Evolutionary conservation across 23 tunicate species (phyloP).

Genomic region (Trididemnum miniatum): DNA sequence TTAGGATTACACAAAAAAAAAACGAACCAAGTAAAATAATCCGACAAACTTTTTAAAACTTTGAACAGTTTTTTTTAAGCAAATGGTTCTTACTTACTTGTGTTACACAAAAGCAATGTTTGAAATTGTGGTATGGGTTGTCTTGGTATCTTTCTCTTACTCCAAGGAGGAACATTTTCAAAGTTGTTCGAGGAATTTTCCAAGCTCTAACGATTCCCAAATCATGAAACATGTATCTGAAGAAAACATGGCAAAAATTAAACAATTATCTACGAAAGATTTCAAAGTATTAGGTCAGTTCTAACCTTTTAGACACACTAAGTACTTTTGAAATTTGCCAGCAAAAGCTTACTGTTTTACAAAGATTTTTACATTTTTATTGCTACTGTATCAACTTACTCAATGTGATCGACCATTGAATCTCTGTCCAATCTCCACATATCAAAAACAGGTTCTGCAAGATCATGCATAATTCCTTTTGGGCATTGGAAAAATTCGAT

Average conservation of each 20-base stretch:
- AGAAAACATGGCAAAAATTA: too few species aligned
- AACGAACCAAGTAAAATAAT: too few species aligned
- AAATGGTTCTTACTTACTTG: conserved; percentile 51
- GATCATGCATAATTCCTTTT: conserved; percentile 46
- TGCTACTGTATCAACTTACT: too few species aligned
- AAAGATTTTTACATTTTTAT: too few species aligned
- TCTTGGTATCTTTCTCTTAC: conserved; percentile 87
- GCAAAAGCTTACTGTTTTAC: too few species aligned
- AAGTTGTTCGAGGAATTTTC: conserved; percentile 78
- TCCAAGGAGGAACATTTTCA: conserved; percentile 82
- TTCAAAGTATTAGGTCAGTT: too few species aligned
- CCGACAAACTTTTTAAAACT: neutral
- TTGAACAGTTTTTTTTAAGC: too few species aligned
- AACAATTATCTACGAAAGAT: too few species aligned
- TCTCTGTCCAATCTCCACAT: conserved; percentile 88
- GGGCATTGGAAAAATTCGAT: conserved; percentile 69
- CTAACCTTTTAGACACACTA: too few species aligned
- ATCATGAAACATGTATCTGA: conserved; percentile 92
- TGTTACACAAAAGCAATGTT: conserved; percentile 91
- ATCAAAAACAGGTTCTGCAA: conserved; percentile 67
- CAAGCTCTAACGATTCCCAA: conserved; percentile 73
- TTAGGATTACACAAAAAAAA: too few species aligned
- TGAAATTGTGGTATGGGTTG: conserved; percentile 97
- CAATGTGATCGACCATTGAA: conserved; percentile 86
- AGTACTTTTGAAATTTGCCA: too few species aligned